Base-by-base conservation (phyloP, 1,140 invertebrate genomes). In the Popillia japonica region DNA sequence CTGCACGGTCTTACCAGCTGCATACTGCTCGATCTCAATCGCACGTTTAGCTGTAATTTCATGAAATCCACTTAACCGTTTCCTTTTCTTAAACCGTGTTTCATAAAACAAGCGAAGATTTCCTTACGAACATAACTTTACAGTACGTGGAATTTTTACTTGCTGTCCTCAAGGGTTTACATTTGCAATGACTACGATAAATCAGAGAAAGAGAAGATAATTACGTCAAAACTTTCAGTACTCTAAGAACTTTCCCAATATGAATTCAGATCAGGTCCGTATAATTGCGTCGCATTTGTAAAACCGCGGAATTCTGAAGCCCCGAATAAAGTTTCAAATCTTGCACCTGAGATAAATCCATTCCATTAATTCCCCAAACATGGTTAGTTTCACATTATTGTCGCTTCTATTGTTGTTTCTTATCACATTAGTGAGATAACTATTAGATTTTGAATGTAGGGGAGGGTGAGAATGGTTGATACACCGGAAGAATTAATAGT, bases 291-390 rank as follows among this genome's bases (percentile, higher is more conserved):
- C 9, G 61, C 20, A 34, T 68, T 68, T 22, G 9, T 34, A 68
- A 68, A 34, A 68, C 7, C 9, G 22, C 27, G 61, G 27, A 9
- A 34, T 68, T 3, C 61, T 7, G 20, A 11, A 10, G 20, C 6
- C 20, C 27, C 61, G 27, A 23, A 0, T 68, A 68, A 55, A 55
- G 20, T 68, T 68, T 27, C 22, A 68, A 68, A 22, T 68, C 22
- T 68, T 68, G 22, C 22, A 68, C 61, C 61, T 68, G 61, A 68
- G 22, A 68, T 68, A 68, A 68, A 68, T 68, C 27, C 27, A 68
- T 48, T 68, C 61, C 61, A 68, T 23, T 68, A 68, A 68, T 68
- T 68, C 22, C 22, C 6, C 22, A 9, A 64, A 64, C 59, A 64
- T 22, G 6, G 59, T 68, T 68, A 68, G 22, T 9, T 34, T 34